Percentiles rank a stretch among this genome's conserved stretches.
Conservation (phyloP, 2,797 vertebrate genomes). For the Spondyliosoma cantharus region DNA sequence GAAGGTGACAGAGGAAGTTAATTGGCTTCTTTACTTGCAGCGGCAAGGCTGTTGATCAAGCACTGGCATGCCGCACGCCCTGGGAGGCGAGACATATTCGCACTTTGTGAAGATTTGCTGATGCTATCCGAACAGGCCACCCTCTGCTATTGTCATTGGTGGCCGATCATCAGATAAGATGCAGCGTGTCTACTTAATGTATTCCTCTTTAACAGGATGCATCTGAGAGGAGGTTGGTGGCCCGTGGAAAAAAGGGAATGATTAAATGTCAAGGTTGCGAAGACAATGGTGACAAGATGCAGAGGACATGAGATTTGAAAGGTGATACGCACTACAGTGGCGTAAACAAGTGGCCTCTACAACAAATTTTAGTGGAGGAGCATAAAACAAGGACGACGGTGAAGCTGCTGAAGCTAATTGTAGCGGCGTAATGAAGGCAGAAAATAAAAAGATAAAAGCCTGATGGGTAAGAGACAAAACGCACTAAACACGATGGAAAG, state of each 20-base stretch:
- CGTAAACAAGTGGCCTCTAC: conserved; percentile 19
- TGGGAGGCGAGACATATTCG: conserved; percentile 36
- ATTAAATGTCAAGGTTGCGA: conserved; percentile 51
- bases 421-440: not conserved
- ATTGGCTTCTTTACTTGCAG: conserved; percentile 70
- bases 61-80: conserved; percentile 47
- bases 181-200: conserved; percentile 32
- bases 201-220: conserved; percentile 35
- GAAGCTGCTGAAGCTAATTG: not conserved
- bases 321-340: conserved; percentile 14
- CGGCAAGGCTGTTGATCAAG: conserved; percentile 70
- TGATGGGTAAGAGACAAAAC: conserved; percentile 18
- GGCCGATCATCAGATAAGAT: conserved; percentile 49
- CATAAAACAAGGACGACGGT: conserved; percentile 1
- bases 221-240: conserved; percentile 31
- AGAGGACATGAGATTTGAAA: conserved; percentile 19
- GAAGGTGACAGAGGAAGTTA: conserved; percentile 74
- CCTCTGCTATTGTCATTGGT: conserved; percentile 38
- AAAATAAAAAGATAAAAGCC: not conserved
- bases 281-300: conserved; percentile 13
- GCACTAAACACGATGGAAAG: too few relatives aligned
- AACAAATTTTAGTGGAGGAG: not conserved
- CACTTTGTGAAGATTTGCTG: conserved; percentile 57
- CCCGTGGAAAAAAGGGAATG: conserved; percentile 31
- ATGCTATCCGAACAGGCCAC: conserved; percentile 51